Evolutionary conservation across 1,140 invertebrate species (phyloP), one percentile per base, ranked within the genome.

Genomic region (Acromyrmex charruanus): DNA sequence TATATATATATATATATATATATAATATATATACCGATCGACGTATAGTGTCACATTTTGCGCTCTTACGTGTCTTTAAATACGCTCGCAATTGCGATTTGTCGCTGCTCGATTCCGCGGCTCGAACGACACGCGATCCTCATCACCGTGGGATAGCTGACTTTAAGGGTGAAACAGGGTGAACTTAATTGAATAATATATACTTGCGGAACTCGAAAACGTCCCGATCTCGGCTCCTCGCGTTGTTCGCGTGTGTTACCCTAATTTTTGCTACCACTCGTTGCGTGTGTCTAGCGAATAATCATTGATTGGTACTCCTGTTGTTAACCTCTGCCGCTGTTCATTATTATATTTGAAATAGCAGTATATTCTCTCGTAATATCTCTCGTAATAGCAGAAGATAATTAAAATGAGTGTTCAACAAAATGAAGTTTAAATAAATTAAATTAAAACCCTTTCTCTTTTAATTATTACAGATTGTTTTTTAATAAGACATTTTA

Each of bases 171-270:
- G 21, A 59, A 25, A 25, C 35, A 51, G 16, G 39, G 21, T 51
- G 12, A 12, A 35, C 58, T 90, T 90, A 87, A 91, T 88, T 90
- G 66, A 82, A 91, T 91, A 90, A 92, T 85, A 31, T 65, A 51
- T 31, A 63, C 72, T 58, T 82, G 39, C 18, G 39, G 28, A 2
- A 65, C 18, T 84, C 51, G 63, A 68, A 80, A 51, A 63, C 12
- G 44, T 31, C 35, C 65, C 72, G 79, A 86, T 69, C 77, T 84
- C 44, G 61, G 31, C 12, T 59, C 31, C 14, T 58, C 72, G 18
- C 58, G 18, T 74, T 66, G 75, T 31, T 92, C 82, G 90, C 91
- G 92, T 93, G 90, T 84, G 79, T 90, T 89, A 89, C 63, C 66
- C 77, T 89, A 90, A 92, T 92, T 90, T 92, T 79, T 69, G 25